A percentile compares a stretch with the other conserved stretches of the same genome.
Evolutionary conservation across 2,888 invertebrate genomes (phyloP).

Genomic region (Nemurella pictetii): DNA sequence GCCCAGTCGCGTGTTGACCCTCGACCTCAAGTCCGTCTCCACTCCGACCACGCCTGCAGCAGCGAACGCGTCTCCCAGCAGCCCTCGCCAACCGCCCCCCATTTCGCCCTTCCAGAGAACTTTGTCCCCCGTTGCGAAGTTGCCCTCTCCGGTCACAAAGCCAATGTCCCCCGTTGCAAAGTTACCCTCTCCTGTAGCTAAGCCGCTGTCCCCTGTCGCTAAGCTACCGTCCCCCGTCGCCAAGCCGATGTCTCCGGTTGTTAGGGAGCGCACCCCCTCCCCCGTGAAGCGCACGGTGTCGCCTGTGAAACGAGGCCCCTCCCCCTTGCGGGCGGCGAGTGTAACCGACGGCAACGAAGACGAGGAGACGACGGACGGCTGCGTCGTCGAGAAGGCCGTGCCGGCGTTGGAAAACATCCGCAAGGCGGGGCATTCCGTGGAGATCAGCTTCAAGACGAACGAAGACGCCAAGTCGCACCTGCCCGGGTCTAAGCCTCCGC

Average conservation of each 20-base stretch:
- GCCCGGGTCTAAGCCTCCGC: constrained; percentile 33
- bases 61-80: neutral
- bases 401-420: constrained; percentile 69
- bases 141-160: neutral
- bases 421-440: constrained; percentile 67
- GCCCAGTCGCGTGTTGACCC: neutral
- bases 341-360: constrained; percentile 36
- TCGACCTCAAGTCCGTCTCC: neutral
- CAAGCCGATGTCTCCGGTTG: neutral
- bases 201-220: neutral
- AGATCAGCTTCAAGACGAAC: constrained; percentile 57
- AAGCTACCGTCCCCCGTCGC: neutral
- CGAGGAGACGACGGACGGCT: constrained; percentile 30
- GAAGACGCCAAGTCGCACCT: constrained; percentile 43
- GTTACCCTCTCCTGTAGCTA: neutral
- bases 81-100: constrained; percentile 32
- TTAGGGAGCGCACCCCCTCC: constrained; percentile 1
- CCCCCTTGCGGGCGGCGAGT: neutral
- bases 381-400: constrained; percentile 51
- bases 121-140: constrained; percentile 5
- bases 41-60: neutral
- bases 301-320: neutral
- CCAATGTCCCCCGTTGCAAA: constrained; percentile 15
- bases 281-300: neutral
- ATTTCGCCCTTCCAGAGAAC: neutral